Percentiles rank a stretch among this genome's conserved stretches.
Evolutionary conservation across 2,888 invertebrate species (phyloP).

Genomic region (Strigamia transsilvanica): DNA sequence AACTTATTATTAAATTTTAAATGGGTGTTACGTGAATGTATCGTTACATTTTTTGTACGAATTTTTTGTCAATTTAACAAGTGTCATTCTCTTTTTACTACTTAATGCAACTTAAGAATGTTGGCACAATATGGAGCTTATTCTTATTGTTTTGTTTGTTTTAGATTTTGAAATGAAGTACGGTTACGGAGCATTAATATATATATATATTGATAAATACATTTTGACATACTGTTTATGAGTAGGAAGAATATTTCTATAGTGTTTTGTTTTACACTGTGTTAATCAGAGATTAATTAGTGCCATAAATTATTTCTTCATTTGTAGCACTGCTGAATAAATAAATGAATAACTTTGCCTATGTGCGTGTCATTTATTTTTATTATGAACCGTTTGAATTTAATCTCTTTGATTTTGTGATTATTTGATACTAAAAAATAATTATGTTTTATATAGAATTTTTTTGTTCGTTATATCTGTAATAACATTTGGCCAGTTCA

Average conservation of each 20-base stretch:
- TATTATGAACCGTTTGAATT: not conserved
- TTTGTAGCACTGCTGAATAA: slow-evolving; percentile 3
- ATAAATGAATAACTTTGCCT: not conserved
- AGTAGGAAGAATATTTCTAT: not conserved
- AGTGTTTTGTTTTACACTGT: not conserved
- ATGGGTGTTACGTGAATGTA: not conserved
- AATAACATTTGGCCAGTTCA: too few relatives aligned
- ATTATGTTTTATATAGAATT: too few relatives aligned
- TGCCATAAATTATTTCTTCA: not conserved
- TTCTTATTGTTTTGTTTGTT: not conserved
- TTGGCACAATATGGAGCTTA: slow-evolving; percentile 1
- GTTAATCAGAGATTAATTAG: not conserved
- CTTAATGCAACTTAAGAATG: not conserved
- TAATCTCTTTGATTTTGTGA: not conserved
- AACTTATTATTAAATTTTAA: not conserved
- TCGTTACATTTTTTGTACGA: not conserved
- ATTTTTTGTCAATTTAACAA: not conserved
- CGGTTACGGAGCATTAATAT: not conserved
- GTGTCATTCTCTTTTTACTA: not conserved
- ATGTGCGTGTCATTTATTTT: not conserved
- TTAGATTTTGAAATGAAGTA: not conserved
- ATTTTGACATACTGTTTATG: not conserved
- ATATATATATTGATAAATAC: not conserved
- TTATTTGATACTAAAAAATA: too few relatives aligned
- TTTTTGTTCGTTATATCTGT: too few relatives aligned